Percentiles rank a stretch among this genome's conserved stretches.
Evolutionary conservation across 2,797 vertebrate species (phyloP).

Genomic region (Macrochelys suwanniensis): DNA sequence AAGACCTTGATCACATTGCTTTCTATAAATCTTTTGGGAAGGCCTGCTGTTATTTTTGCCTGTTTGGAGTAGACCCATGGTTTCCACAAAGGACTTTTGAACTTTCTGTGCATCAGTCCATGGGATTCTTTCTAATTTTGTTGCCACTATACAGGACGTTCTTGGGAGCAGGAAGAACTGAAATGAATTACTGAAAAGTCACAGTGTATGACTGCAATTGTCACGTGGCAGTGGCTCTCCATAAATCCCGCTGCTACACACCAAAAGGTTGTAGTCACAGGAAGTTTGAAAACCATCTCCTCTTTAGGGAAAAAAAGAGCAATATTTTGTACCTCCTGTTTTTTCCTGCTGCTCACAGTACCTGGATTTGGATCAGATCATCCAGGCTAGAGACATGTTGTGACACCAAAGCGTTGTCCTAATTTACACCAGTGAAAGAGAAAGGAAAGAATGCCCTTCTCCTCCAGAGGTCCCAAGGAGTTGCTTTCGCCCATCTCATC

Average conservation of each 20-base stretch:
- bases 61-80: too few species aligned
- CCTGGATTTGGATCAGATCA: neutral
- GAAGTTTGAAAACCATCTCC: constrained; percentile 16
- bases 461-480: fast-evolving
- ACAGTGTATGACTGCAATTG: constrained; percentile 9
- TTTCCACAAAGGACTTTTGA: too few species aligned
- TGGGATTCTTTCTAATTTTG: constrained; percentile 58
- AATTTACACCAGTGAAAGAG: neutral
- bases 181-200: constrained; percentile 49
- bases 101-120: constrained; percentile 41
- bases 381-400: fast-evolving
- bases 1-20: constrained; percentile 36
- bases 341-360: fast-evolving
- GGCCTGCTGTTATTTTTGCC: constrained; percentile 18
- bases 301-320: constrained; percentile 28
- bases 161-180: constrained; percentile 7
- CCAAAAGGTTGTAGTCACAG: constrained; percentile 21
- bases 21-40: constrained; percentile 55
- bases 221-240: constrained; percentile 3
- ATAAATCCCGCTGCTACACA: constrained; percentile 38
- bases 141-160: constrained; percentile 20
- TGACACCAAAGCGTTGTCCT: neutral
- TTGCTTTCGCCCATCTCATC: fast-evolving
- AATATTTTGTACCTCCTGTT: constrained; percentile 8
- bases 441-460: neutral